Base-by-base conservation (phyloP, 2,113 vertebrate species). In the Typhlomys cinereus region DNA sequence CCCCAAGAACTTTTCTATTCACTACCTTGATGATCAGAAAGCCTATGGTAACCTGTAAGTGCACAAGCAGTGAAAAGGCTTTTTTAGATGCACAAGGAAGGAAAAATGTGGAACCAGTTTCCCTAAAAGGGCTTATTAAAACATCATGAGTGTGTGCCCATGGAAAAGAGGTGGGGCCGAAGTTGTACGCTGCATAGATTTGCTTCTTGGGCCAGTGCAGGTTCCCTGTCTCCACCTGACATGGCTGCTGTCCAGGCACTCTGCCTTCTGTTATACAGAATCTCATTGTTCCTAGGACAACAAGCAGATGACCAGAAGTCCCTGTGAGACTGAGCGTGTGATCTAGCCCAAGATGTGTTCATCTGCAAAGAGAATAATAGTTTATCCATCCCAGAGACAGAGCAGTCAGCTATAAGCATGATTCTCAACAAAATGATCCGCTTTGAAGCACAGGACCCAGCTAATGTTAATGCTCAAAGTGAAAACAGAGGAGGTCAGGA, bases 401-500 rank as follows among this genome's bases (percentile, higher is more conserved):
- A 94, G 92, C 81, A 97, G 71, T 69, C 92, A 46, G 66, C 75
- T 95, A 25, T 81, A 85, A n/a, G 44, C 82, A 59, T 21, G 6
- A 87, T 92, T 94, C 70, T 76, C 81, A 69, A 67, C 25, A 48
- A n/a, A 64, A 14, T 80, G 83, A 10, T 73, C 69, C 34, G 57
- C 74, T 86, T 95, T 95, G 88, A 96, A 97, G 96, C 21, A 29
- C 36, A 39, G 79, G 50, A 29, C 79, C 85, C 48, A 76, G 39
- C 79, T 91, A 39, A 76, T 44, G n/a, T 95, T 91, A 94, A 94
- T 79, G 48, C 89, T 96, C 78, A 75, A 84, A 15, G 1, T 57
- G 31, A 74, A 86, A 62, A 85, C n/a, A 41, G 96, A n/a, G 89
- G 89, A 13, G 75, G 46, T 52, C 71, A 50, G 90, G 78, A 91